phyloP scores from a whole-genome alignment of 2,888 invertebrate species.

The Latrodectus elegans region DNA sequence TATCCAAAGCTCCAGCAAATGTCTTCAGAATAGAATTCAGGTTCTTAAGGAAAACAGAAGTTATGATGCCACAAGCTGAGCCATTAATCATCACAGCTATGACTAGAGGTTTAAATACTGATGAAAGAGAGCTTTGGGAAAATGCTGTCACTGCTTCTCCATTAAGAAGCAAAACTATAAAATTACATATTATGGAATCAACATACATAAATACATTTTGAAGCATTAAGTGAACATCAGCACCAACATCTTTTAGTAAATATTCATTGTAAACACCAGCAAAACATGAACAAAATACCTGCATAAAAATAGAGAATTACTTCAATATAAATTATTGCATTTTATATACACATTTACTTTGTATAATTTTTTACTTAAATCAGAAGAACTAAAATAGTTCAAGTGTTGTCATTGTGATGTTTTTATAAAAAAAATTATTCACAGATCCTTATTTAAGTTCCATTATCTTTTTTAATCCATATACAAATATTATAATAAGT shows the following conservation, averaged over 20 bases:
- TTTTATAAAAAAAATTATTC: no score
- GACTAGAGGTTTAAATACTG: slow-evolving; percentile 78
- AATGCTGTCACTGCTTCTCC: slow-evolving; percentile 82
- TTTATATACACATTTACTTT: background rate
- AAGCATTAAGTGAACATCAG: slow-evolving; percentile 89
- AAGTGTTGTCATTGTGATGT: no score
- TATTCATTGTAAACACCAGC: slow-evolving; percentile 98
- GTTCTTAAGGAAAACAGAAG: slow-evolving; percentile 93
- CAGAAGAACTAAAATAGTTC: no score
- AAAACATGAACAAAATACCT: slow-evolving; percentile 92
- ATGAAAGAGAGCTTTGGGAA: slow-evolving; percentile 74
- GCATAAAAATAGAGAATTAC: slow-evolving; percentile 77
- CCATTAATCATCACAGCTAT: slow-evolving; percentile 90
- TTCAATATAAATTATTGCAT: background rate
- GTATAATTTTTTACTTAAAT: no score
- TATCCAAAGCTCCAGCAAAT: slow-evolving; percentile 93
- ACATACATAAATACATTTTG: slow-evolving; percentile 97
- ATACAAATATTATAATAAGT: no score
- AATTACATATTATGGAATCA: slow-evolving; percentile 93
- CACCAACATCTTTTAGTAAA: slow-evolving; percentile 88
- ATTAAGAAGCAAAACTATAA: slow-evolving; percentile 82
- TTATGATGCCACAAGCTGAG: slow-evolving; percentile 92
- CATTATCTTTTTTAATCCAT: no score
- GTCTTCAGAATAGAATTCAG: slow-evolving; percentile 96
- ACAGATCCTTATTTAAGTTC: no score